Base-by-base conservation (phyloP, 1,140 invertebrate species). In the Phthorimaea operculella region DNA sequence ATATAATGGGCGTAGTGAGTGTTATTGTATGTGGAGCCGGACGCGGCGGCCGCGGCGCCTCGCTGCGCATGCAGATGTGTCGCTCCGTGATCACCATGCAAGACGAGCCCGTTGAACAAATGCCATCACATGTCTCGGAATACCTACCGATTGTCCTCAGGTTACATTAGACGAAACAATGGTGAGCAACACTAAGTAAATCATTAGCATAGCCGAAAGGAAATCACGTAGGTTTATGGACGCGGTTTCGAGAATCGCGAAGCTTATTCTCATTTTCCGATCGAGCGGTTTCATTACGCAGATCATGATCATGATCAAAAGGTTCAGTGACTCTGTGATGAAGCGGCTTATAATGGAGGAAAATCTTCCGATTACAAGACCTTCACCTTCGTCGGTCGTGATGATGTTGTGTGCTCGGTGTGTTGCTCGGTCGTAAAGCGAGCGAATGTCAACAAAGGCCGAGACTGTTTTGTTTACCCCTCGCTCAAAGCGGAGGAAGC, bases 401-500 rank as follows among this genome's bases (percentile, higher is more conserved):
- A n/a, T 39, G 36, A 39, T 12, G 36, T 39, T 39, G 36, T 39
- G 36, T 39, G 36, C 36, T 39, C 36, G 36, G 10, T 39, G n/a
- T 39, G n/a, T 12, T 12, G 36, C 36, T 39, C 36, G 58, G 66
- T 68, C 68, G 72, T 80, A 79, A 81, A 77, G 66, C 68, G 68
- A 77, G 66, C 68, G 68, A 81, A 61, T 73, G 74, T 80, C 78
- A 80, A 83, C 76, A 80, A 81, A 75, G 78, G 67, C 71, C 66
- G 63, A 67, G 71, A 73, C 71, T 66, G 58, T 82, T 74, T 83
- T 78, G 76, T 83, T 78, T 80, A 76, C 72, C 71, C 76, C 75
- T 72, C 71, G 78, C 72, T 78, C 78, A 79, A 79, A 79, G 77
- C 76, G 63, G 60, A 82, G 79, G 77, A 82, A 82, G 72, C 76